Conservation (phyloP, 2,113 vertebrate species). For the Sphaerodactylus townsendi region DNA sequence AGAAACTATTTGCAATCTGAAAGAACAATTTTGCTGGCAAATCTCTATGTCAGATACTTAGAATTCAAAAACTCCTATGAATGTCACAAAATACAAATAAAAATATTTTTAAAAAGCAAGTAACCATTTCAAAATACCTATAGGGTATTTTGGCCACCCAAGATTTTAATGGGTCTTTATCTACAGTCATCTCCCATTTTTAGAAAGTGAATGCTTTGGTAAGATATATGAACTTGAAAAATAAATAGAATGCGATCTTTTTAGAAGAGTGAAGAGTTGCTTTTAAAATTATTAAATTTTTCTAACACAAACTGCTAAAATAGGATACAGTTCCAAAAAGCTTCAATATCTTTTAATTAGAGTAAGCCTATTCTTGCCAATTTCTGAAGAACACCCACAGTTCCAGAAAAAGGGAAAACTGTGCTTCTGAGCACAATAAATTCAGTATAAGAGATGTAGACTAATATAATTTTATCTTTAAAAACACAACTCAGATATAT, state of each 20-base stretch:
- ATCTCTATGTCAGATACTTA: neutral
- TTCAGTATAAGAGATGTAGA: rapidly evolving
- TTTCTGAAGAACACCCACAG: neutral
- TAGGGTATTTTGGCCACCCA: neutral
- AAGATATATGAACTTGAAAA: conserved; percentile 5
- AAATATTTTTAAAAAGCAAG: conserved; percentile 3
- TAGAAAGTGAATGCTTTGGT: neutral
- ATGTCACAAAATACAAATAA: conserved; percentile 16
- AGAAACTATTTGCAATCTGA: neutral
- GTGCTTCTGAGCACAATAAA: neutral
- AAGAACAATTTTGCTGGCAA: neutral
- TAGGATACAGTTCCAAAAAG: neutral
- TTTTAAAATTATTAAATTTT: neutral
- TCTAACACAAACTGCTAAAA: neutral
- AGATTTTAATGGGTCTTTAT: neutral
- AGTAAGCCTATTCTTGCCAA: neutral
- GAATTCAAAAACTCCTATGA: neutral
- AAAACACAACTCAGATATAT: too few relatives aligned
- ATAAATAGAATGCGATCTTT: conserved; percentile 3
- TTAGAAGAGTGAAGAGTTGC: neutral
- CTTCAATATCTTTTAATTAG: too few relatives aligned
- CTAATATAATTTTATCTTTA: neutral
- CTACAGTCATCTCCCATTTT: neutral
- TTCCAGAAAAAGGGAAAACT: neutral
- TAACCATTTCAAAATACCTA: conserved; percentile 3